phyloP scores from a whole-genome alignment of 2,797 vertebrate species.

The Tiaroga cobitis region DNA sequence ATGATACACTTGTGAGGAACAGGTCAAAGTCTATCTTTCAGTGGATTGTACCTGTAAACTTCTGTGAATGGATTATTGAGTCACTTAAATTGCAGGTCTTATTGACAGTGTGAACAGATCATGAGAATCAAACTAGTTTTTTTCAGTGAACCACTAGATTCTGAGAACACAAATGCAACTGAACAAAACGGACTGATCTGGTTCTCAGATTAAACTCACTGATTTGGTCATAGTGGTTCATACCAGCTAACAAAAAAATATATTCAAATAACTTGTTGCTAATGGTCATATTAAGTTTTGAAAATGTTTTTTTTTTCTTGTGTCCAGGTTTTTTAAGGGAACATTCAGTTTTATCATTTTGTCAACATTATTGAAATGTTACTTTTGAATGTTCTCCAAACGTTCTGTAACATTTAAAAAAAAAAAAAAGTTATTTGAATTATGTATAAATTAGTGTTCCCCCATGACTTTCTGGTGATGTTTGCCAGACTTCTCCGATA shows the following conservation, averaged over 20 bases:
- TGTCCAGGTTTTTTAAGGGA: too few species aligned
- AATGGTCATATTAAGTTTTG: too few species aligned
- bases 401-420: too few species aligned
- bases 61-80: not conserved
- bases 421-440: too few species aligned
- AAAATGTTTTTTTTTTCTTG: too few species aligned
- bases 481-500: not conserved
- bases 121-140: not conserved
- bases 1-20: not conserved
- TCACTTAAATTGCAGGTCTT: not conserved
- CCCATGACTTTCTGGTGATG: not conserved
- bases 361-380: too few species aligned
- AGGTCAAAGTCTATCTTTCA: not conserved
- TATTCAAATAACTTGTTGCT: too few species aligned
- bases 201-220: not conserved
- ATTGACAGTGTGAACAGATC: not conserved
- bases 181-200: not conserved
- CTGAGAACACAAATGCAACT: not conserved
- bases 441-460: too few species aligned
- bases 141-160: not conserved
- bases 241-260: not conserved
- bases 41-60: not conserved
- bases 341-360: too few species aligned
- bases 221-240: not conserved
- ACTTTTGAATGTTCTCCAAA: too few species aligned